A percentile compares a stretch with the other conserved stretches of the same genome.
phyloP scores from a whole-genome alignment of 2,113 vertebrate species.

The Balaeniceps rex region DNA sequence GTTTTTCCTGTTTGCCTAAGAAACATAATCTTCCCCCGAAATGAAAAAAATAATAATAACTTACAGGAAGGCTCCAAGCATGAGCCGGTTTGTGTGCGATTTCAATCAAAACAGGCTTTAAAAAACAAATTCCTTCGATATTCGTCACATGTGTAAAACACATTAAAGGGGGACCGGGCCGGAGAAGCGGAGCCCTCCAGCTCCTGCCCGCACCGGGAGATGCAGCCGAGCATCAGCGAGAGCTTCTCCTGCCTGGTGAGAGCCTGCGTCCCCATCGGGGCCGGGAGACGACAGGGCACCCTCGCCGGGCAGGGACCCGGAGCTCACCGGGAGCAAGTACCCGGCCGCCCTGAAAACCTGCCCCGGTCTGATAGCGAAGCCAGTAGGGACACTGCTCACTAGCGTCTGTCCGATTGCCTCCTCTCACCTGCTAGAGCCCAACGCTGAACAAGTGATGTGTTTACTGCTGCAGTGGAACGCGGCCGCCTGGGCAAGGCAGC shows the following conservation, averaged over 20 bases:
- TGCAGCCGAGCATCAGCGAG: neutral
- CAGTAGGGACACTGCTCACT: neutral
- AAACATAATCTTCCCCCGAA: conserved; percentile 47
- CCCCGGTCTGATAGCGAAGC: neutral
- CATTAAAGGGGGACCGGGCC: neutral
- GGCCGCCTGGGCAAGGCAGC: neutral
- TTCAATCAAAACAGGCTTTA: conserved; percentile 64
- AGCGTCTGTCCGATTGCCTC: neutral
- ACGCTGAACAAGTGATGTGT: fast-evolving
- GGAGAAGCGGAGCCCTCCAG: neutral
- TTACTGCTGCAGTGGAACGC: neutral
- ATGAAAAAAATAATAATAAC: conserved; percentile 62
- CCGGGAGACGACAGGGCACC: neutral
- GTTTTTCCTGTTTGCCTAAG: conserved; percentile 66
- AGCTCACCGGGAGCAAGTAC: neutral
- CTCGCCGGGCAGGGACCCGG: neutral
- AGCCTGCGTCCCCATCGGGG: fast-evolving
- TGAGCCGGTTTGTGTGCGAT: conserved; percentile 1
- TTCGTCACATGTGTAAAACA: conserved; percentile 43
- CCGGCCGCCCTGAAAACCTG: neutral
- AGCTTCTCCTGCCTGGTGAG: neutral
- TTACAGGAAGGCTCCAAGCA: conserved; percentile 48
- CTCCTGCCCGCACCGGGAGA: neutral
- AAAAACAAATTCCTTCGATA: conserved; percentile 52
- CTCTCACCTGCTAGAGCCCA: neutral